Conservation (phyloP, 2,113 vertebrate species). For the Aythya baeri region DNA sequence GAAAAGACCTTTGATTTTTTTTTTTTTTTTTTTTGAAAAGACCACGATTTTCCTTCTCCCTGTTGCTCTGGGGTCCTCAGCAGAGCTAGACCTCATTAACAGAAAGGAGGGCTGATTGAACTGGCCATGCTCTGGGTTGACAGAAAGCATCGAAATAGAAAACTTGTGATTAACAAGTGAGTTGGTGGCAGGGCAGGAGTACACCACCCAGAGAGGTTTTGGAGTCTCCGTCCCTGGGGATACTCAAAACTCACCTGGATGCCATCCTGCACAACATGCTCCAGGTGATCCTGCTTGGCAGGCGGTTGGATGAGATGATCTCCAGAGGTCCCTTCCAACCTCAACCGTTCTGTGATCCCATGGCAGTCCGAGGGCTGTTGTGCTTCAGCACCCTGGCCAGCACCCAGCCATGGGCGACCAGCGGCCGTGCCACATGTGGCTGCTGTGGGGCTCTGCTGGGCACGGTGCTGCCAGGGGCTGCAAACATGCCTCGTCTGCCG, state of each 20-base stretch:
- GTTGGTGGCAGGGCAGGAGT: accelerated
- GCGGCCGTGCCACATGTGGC: background rate
- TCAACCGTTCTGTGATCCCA: too few species aligned
- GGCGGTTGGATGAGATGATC: too few species aligned
- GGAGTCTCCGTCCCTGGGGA: too few species aligned
- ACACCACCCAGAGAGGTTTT: too few species aligned
- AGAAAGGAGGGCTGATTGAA: background rate
- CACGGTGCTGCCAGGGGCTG: background rate
- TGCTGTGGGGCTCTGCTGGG: background rate
- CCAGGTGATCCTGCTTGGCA: too few species aligned
- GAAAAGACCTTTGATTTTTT: background rate
- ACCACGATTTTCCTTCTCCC: background rate
- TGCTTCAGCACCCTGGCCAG: background rate
- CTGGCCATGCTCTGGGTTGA: accelerated
- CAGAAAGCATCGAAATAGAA: background rate
- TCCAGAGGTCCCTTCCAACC: too few species aligned
- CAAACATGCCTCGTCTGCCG: accelerated
- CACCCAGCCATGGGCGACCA: background rate
- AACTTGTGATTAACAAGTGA: accelerated
- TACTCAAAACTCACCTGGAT: too few species aligned
- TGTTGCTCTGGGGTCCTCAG: background rate
- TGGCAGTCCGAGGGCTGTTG: background rate
- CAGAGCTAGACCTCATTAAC: accelerated
- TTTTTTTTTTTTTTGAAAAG: too few species aligned
- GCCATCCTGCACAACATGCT: too few species aligned